phyloP scores from a whole-genome alignment of 2,113 vertebrate genomes.

The Urocitellus parryii region DNA sequence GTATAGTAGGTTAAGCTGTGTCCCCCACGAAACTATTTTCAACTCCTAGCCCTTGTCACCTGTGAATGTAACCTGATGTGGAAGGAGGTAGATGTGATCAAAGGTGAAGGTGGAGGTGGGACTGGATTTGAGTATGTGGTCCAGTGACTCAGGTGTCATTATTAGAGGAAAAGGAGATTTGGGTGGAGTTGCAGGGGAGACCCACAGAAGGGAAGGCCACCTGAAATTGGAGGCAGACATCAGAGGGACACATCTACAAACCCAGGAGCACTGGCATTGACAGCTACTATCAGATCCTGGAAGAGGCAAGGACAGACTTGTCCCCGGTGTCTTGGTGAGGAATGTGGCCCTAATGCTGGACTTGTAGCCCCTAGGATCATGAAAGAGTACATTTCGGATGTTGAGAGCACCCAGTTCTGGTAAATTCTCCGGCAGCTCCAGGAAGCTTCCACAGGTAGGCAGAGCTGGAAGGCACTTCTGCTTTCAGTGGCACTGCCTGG shows the following conservation, averaged over 20 bases:
- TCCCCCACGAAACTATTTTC: neutral
- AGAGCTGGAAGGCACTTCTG: neutral
- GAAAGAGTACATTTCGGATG: neutral
- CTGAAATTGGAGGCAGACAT: no score
- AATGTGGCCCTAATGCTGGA: neutral
- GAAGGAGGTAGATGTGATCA: neutral
- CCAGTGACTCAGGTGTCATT: neutral
- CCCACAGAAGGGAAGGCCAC: neutral
- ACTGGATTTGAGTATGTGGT: neutral
- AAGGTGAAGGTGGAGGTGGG: neutral
- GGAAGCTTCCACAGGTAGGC: neutral
- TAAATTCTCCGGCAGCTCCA: neutral
- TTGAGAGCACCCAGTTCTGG: neutral
- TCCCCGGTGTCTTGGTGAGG: neutral
- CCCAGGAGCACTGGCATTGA: neutral
- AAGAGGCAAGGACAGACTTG: neutral
- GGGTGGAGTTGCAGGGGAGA: neutral
- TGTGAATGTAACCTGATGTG: neutral
- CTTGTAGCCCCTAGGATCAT: neutral
- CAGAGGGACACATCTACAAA: neutral
- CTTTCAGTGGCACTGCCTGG: neutral
- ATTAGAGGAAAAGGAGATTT: neutral
- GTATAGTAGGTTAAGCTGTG: neutral
- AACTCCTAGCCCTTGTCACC: neutral
- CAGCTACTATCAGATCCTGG: neutral